Evolutionary conservation across 35 echinoderm and acorn worm genomes (phyloP).

Genomic region (Amphiura filiformis): DNA sequence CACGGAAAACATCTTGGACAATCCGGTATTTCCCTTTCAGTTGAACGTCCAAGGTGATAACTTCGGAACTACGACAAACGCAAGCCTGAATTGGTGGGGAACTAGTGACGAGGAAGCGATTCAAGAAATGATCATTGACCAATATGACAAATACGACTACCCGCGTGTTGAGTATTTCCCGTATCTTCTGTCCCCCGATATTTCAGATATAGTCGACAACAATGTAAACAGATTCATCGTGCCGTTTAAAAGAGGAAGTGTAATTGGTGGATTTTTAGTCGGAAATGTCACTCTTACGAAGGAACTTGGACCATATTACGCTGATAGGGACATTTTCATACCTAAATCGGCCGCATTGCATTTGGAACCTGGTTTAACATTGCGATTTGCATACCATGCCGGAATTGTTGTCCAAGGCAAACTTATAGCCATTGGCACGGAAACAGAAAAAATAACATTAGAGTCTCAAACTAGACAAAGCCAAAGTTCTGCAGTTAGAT

Average conservation of each 20-base stretch:
- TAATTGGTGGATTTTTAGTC: not conserved
- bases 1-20: not conserved
- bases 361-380: not conserved
- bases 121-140: not conserved
- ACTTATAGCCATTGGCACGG: not conserved
- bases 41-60: not conserved
- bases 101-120: not conserved
- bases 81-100: not conserved
- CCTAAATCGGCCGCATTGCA: not conserved
- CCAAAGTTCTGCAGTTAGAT: not conserved
- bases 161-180: not conserved
- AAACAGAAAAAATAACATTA: not conserved
- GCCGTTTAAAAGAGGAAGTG: not conserved
- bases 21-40: not conserved
- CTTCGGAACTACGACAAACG: not conserved
- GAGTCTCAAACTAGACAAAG: not conserved
- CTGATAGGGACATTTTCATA: not conserved
- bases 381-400: not conserved
- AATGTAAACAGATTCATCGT: not conserved
- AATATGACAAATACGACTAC: not conserved
- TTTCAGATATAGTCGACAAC: not conserved
- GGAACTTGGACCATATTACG: not conserved
- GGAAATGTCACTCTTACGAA: not conserved
- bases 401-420: not conserved
- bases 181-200: not conserved